Base-by-base conservation (phyloP, 2,888 invertebrate species). In the Trachelus troglodyta region DNA sequence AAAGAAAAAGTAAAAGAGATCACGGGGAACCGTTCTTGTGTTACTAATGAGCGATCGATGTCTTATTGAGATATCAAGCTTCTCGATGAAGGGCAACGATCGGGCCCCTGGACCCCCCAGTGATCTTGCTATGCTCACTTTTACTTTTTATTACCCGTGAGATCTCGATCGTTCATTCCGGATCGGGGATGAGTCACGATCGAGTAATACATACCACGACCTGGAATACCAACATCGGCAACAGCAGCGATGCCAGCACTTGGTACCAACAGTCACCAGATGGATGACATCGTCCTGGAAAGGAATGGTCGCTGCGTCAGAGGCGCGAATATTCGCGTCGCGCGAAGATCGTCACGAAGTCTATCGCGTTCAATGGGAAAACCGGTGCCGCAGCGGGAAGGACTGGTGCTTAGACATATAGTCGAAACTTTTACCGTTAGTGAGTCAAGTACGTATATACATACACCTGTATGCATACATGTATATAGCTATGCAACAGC, bases 401-500 rank as follows among this genome's bases (percentile, higher is more conserved):
- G 30, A 30, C 30, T 15, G 30, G 6, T 31, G 23, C 30, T 71
- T 30, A 31, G 71, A 56, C 71, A 87, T 85, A 86, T 85, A 86
- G 87, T 85, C 87, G 86, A 88, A 89, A 89, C 87, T 89, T 89
- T 88, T 88, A 85, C 87, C 85, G 86, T 85, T 84, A 86, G 77
- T 74, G 79, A 81, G 80, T 81, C 31, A 31, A 69, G 74, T 76
- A 80, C 73, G 31, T 35, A 56, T 40, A 6, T 56, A 56, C 40
- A 23, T 23, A 23, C 23, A 56, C 56, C 23, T 56, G 23, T 56
- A 9, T 6, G 9, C 9, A 56, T 23, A 56, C 9, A 23, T 56
- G 56, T 56, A 23, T 56, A 35, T 71, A 77, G 76, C 77, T 75
- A 76, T 80, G 89, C 89, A 90, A 89, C 88, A 89, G 90, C 89